phyloP scores from a whole-genome alignment of 2,113 vertebrate genomes.

The Telmatochromis sp. region DNA sequence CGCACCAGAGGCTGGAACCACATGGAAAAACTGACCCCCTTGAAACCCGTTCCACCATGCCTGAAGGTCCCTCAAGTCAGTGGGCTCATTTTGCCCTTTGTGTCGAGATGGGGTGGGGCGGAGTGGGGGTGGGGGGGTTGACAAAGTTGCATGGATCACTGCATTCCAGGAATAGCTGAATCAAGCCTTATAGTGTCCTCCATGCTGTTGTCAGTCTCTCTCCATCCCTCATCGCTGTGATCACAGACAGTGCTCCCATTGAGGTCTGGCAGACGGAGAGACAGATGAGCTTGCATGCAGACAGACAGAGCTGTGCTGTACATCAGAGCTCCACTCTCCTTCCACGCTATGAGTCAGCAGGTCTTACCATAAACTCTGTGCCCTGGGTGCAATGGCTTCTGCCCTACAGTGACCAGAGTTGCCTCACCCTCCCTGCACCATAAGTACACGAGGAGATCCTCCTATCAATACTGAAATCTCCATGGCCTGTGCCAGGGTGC shows the following conservation, averaged over 20 bases:
- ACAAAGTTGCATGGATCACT: slow-evolving; percentile 19
- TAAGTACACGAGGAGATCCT: neutral
- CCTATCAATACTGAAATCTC: neutral
- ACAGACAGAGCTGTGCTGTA: slow-evolving; percentile 5
- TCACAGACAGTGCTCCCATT: slow-evolving; percentile 48
- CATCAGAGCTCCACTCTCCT: slow-evolving; percentile 49
- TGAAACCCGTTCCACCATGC: neutral
- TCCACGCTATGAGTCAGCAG: slow-evolving; percentile 58
- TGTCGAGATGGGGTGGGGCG: slow-evolving; percentile 31
- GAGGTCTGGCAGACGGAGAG: slow-evolving; percentile 14
- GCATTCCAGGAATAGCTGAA: slow-evolving; percentile 56
- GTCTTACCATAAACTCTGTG: slow-evolving; percentile 61
- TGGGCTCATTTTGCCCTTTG: slow-evolving; percentile 13
- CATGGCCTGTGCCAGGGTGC: neutral
- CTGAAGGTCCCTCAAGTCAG: slow-evolving; percentile 7
- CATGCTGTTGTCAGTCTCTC: neutral
- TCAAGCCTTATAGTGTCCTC: slow-evolving; percentile 9
- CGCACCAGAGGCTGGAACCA: neutral
- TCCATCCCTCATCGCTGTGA: neutral
- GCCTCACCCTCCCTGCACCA: slow-evolving; percentile 23
- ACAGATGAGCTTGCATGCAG: slow-evolving; percentile 19
- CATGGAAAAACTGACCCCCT: neutral
- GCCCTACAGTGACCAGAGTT: slow-evolving; percentile 59
- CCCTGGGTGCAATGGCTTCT: slow-evolving; percentile 31
- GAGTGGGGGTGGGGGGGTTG: slow-evolving; percentile 11